Evolutionary conservation across 2,797 vertebrate species (phyloP).

Genomic region (Lepus oiostolus): DNA sequence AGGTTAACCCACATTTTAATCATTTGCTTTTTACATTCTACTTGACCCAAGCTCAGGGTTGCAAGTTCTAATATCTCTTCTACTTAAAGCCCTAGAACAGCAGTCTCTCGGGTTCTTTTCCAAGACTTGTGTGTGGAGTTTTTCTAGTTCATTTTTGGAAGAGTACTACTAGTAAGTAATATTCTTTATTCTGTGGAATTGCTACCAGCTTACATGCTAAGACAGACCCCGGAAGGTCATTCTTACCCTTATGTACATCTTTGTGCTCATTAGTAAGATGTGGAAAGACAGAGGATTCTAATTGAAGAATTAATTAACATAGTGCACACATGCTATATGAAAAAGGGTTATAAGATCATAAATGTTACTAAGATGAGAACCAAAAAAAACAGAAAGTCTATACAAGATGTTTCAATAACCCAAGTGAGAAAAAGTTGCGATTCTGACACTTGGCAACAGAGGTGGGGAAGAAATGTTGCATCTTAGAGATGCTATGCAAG

Average conservation of each 20-base stretch:
- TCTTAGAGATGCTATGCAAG: background rate
- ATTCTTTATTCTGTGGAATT: background rate
- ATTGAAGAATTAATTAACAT: slow-evolving; percentile 34
- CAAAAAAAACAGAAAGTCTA: background rate
- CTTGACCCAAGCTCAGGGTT: background rate
- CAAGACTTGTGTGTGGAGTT: background rate
- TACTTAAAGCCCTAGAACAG: background rate
- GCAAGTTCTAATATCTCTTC: background rate
- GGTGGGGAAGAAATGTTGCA: background rate
- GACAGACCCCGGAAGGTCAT: background rate
- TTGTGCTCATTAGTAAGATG: background rate
- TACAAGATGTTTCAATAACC: background rate
- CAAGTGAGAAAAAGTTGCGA: background rate
- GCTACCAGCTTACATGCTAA: background rate
- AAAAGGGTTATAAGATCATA: background rate
- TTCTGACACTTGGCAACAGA: background rate
- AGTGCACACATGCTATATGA: background rate
- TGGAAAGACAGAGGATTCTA: background rate
- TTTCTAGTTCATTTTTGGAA: background rate
- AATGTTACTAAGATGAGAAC: slow-evolving; percentile 1
- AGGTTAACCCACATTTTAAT: background rate
- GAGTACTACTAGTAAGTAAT: background rate
- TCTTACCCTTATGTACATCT: background rate
- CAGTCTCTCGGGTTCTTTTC: background rate
- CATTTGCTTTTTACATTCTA: background rate